Base-by-base conservation (phyloP, 2,113 vertebrate species). In the Sarotherodon lohbergeri region DNA sequence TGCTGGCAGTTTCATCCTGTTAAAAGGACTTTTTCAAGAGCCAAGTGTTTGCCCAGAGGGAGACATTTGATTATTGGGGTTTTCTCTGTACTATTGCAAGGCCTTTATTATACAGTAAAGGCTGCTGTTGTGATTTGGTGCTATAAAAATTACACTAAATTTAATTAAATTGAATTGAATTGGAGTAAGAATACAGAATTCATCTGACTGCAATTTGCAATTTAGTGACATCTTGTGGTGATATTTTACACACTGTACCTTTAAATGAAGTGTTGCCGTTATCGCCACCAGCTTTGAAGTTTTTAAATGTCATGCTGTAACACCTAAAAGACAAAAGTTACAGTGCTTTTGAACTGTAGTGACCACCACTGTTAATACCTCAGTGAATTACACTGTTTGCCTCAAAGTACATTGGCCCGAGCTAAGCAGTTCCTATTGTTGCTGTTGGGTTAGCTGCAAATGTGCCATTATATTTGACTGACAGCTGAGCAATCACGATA, bases 391-490 rank as follows among this genome's bases (percentile, higher is more conserved):
- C 71, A 79, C 76, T 61, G 22, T 82, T 55, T n/a, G 16, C 46
- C 46, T 84, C 36, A 86, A 50, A 86, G 54, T 11, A 19, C 3
- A 2, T 24, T 12, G 39, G 48, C 24, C 34, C 9, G 56, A 66
- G 55, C 39, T 81, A 81, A 78, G 89, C 39, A n/a, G 78, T 84
- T 80, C 79, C 54, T 27, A 55, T 22, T 14, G 73, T 32, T 56
- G 68, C 50, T 54, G 46, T 32, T 66, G 48, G 71, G 83, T 82
- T 81, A 41, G 81, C 82, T 88, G 79, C 86, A 78, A 89, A 80
- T 85, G 82, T 91, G 91, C 91, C 88, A 91, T 94, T 95, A 92
- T 91, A 86, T 93, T 95, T 96, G 96, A 96, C 81, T 95, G 96
- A 95, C 96, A 95, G 95, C 87, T 89, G 87, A 95, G 93, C 91